phyloP scores from a whole-genome alignment of 2,888 invertebrate genomes.

The Rotaria magnacalcarata region DNA sequence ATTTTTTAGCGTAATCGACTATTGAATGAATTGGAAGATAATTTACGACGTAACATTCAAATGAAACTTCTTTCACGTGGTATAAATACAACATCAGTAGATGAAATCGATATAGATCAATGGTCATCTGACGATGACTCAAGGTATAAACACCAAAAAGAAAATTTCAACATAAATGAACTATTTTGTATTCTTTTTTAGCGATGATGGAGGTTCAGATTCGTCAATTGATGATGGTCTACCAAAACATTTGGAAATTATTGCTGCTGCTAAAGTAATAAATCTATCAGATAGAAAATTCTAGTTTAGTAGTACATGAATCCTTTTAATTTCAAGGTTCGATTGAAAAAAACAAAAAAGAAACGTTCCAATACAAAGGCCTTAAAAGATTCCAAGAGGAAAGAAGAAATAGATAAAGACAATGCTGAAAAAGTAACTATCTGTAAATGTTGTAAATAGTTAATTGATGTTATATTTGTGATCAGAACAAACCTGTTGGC shows the following conservation, averaged over 20 bases:
- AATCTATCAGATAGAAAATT: too few species aligned
- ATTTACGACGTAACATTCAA: neutral
- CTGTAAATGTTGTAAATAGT: neutral
- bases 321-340: neutral
- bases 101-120: neutral
- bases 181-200: neutral
- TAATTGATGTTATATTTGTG: neutral
- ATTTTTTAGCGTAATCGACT: neutral
- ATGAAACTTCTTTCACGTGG: constrained; percentile 33
- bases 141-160: neutral
- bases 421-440: neutral
- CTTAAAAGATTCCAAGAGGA: neutral
- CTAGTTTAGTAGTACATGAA: too few species aligned
- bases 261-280: constrained; percentile 38
- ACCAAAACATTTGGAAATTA: constrained; percentile 44
- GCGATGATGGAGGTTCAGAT: constrained; percentile 46
- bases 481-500: neutral
- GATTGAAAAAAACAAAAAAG: neutral
- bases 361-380: neutral
- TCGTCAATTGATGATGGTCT: constrained; percentile 46
- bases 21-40: neutral
- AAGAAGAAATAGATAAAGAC: constrained; percentile 9
- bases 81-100: neutral
- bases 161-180: neutral
- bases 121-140: neutral